Conservation (phyloP, 2,113 vertebrate species). For the Pomatorhinus ruficollis region DNA sequence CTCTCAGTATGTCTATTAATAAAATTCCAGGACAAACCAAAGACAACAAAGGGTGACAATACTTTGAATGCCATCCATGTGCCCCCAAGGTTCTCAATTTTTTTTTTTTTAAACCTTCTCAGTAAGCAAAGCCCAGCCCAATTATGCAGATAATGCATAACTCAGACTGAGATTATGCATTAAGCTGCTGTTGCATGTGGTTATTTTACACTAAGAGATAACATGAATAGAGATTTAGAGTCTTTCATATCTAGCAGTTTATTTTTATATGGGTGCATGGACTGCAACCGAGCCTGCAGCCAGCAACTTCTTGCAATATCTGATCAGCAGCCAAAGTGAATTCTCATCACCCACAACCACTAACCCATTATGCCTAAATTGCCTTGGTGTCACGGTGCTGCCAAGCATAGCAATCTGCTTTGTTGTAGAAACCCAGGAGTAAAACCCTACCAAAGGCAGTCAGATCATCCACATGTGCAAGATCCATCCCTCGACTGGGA, state of each 20-base stretch:
- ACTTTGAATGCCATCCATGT: not conserved
- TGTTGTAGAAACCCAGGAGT: not conserved
- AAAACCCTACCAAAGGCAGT: not conserved
- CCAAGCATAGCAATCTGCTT: not conserved
- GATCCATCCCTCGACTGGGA: not conserved
- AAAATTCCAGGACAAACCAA: not conserved
- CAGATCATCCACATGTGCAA: not conserved
- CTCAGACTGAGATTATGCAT: not conserved
- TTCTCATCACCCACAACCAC: not conserved
- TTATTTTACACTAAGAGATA: not conserved
- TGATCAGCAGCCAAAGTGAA: not conserved
- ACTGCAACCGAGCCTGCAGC: not conserved
- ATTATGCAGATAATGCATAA: not conserved
- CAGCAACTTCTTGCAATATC: not conserved
- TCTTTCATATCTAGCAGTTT: not conserved
- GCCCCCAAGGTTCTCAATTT: not conserved
- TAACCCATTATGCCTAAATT: not conserved
- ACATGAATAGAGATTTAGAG: not conserved
- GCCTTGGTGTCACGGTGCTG: not conserved
- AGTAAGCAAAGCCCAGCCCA: not conserved
- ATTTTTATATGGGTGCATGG: not conserved
- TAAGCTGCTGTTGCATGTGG: not conserved
- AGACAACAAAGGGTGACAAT: not conserved
- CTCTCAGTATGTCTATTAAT: not conserved
- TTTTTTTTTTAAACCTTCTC: not conserved